phyloP scores from a whole-genome alignment of 2,113 vertebrate species.

The Oreotrochilus melanogaster region DNA sequence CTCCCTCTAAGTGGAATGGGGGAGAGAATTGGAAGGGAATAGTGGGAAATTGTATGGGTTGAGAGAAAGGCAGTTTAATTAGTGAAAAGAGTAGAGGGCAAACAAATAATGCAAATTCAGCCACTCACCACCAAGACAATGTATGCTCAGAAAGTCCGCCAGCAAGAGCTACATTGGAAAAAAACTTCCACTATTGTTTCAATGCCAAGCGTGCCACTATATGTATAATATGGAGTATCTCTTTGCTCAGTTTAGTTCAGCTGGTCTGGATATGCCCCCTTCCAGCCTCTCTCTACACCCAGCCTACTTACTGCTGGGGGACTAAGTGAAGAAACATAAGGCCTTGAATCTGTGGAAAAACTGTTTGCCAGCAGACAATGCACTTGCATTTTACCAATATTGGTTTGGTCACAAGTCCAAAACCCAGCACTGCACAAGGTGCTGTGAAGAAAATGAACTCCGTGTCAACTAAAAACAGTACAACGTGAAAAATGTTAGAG shows the following conservation, averaged over 20 bases:
- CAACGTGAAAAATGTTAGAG: background rate
- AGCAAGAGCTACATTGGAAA: background rate
- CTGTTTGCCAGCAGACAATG: background rate
- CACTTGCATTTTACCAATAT: background rate
- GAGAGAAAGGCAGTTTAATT: background rate
- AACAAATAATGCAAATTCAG: background rate
- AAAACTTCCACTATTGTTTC: background rate
- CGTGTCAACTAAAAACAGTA: background rate
- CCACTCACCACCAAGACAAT: background rate
- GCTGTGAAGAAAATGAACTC: background rate
- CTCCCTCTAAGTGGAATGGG: background rate
- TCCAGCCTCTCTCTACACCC: background rate
- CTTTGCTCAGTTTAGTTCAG: background rate
- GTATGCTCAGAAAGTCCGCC: background rate
- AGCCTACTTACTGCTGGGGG: background rate
- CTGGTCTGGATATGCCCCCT: background rate
- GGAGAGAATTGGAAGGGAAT: background rate
- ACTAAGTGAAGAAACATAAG: background rate
- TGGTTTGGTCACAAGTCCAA: background rate
- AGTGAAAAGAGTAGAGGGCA: background rate
- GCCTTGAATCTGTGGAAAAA: background rate
- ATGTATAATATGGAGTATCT: background rate
- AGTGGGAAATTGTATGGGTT: background rate
- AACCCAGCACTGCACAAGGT: background rate
- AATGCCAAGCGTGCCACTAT: fast-evolving